These are phyloP conservation scores for Achlya flavicornis DNA, from an alignment of 2,888 invertebrate genomes.

Conservation along the genomic window DNA sequence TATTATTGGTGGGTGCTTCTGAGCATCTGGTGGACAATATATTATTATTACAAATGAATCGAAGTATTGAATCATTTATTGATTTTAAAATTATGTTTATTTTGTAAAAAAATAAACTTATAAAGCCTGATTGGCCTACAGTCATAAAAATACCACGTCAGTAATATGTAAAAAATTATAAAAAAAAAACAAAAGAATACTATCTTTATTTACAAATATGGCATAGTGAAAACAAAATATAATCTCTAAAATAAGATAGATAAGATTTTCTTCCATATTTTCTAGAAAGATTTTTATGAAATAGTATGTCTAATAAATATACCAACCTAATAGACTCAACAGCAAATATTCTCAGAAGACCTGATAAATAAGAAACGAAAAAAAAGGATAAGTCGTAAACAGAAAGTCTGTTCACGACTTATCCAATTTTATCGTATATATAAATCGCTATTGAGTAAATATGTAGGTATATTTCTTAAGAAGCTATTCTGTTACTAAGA, in stretches of 20 bases:
- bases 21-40: constrained; percentile 77
- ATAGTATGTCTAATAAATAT: background rate
- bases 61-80: no score
- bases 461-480: background rate
- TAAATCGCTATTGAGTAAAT: background rate
- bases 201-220: no score
- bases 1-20: constrained; percentile 87
- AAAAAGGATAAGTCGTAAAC: constrained; percentile 6
- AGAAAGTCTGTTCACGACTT: background rate
- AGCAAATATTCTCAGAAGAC: background rate
- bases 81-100: no score
- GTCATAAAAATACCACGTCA: no score
- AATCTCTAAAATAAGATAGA: no score
- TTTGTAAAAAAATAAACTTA: no score
- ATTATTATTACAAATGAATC: constrained; percentile 7
- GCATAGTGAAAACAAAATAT: no score
- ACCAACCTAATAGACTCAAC: background rate
- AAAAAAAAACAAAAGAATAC: no score
- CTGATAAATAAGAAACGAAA: constrained; percentile 4
- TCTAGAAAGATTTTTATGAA: background rate
- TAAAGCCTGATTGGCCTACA: no score
- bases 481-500: background rate
- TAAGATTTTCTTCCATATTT: background rate
- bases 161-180: no score
- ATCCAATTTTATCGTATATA: no score